Evolutionary conservation across 2,113 vertebrate species (phyloP).

Genomic region (Pelodiscus sinensis): DNA sequence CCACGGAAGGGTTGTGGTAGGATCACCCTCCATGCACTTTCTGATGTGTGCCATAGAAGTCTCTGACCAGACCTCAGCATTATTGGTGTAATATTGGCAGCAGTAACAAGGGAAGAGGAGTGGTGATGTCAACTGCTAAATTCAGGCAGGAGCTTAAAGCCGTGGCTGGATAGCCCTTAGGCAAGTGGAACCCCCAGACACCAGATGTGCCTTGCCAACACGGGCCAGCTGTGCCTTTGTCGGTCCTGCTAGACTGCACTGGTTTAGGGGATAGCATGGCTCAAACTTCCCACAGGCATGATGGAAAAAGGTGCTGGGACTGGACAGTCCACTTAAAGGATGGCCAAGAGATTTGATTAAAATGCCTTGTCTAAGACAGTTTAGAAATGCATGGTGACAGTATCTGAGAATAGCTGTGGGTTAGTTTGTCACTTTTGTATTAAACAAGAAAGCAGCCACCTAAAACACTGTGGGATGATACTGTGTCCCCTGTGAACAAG

Average conservation of each 20-base stretch:
- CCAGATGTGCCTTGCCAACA: neutral
- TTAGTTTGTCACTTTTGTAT: neutral
- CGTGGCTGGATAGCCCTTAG: neutral
- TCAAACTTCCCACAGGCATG: neutral
- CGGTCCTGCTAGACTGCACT: neutral
- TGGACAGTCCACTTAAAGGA: neutral
- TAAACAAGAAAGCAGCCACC: neutral
- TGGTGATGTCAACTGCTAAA: neutral
- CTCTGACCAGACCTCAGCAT: too few species aligned
- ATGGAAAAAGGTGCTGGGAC: neutral
- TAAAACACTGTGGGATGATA: too few species aligned
- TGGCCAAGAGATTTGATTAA: neutral
- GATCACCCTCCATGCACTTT: too few species aligned
- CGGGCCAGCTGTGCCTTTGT: too few species aligned
- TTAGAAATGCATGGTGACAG: too few species aligned
- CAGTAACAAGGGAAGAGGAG: too few species aligned
- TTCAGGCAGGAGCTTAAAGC: neutral
- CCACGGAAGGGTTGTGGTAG: too few species aligned
- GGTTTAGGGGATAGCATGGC: neutral
- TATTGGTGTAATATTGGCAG: neutral
- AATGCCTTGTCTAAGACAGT: neutral
- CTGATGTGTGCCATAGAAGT: too few species aligned
- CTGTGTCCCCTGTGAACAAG: neutral
- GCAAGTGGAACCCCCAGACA: neutral
- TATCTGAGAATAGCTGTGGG: too few species aligned